phyloP scores from a whole-genome alignment of 2,797 vertebrate species.

The Aeoliscus strigatus region DNA sequence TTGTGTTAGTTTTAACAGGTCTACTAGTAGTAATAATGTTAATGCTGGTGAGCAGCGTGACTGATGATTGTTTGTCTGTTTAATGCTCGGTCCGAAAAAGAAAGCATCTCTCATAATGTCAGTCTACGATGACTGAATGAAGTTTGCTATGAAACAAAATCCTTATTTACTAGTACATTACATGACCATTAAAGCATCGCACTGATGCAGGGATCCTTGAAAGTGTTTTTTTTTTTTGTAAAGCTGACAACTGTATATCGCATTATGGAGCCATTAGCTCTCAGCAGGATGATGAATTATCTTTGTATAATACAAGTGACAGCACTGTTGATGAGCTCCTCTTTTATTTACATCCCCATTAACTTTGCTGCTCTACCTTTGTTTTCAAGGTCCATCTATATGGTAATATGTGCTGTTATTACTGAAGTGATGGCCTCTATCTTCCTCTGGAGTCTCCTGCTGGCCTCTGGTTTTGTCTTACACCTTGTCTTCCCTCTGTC shows the following conservation, averaged over 20 bases:
- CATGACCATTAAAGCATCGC: slow-evolving; percentile 13
- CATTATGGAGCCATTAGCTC: slow-evolving; percentile 46
- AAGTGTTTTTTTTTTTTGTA: slow-evolving; percentile 5
- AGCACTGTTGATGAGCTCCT: slow-evolving; percentile 31
- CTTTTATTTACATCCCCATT: slow-evolving; percentile 59
- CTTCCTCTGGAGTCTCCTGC: too few relatives aligned
- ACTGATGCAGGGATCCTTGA: slow-evolving; percentile 16
- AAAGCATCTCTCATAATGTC: too few relatives aligned
- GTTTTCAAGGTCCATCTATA: slow-evolving; percentile 41
- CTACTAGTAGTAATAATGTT: too few relatives aligned
- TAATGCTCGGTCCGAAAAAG: too few relatives aligned
- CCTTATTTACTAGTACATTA: slow-evolving; percentile 9
- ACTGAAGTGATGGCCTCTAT: too few relatives aligned
- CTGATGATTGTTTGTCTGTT: too few relatives aligned
- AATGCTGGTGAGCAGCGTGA: too few relatives aligned
- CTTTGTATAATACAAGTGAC: slow-evolving; percentile 33
- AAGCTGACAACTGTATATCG: slow-evolving; percentile 20
- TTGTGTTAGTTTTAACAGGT: too few relatives aligned
- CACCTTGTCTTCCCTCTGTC: too few relatives aligned
- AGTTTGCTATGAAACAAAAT: slow-evolving; percentile 16
- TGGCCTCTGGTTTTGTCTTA: slow-evolving; percentile 2
- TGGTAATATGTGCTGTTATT: slow-evolving; percentile 43
- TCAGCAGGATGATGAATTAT: slow-evolving; percentile 52
- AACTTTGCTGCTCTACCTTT: slow-evolving; percentile 19
- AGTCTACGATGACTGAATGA: too few relatives aligned